phyloP scores from a whole-genome alignment of 2,888 invertebrate genomes.

The Dryobota labecula region DNA sequence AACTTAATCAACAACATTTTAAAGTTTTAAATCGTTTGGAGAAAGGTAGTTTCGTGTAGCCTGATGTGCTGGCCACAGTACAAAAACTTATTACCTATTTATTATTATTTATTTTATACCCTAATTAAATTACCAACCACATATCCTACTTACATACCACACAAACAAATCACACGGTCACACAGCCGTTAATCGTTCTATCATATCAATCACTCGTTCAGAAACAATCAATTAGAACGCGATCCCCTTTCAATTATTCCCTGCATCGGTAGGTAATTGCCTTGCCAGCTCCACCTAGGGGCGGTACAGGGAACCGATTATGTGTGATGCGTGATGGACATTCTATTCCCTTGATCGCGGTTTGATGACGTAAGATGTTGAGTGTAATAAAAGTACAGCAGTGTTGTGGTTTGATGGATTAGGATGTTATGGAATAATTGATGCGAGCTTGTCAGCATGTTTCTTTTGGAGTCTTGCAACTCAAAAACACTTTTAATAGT shows the following conservation, averaged over 20 bases:
- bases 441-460: conserved; percentile 22
- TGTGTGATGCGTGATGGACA: conserved; percentile 63
- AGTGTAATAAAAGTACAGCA: conserved; percentile 27
- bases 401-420: conserved; percentile 50
- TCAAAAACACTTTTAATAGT: neutral
- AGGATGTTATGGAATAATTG: conserved; percentile 44
- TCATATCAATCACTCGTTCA: conserved; percentile 86
- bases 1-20: too few relatives aligned
- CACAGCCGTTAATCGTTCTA: conserved; percentile 79
- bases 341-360: conserved; percentile 61
- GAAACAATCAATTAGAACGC: conserved; percentile 88
- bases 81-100: too few relatives aligned
- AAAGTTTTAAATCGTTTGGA: too few relatives aligned
- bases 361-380: conserved; percentile 56
- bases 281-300: conserved; percentile 74
- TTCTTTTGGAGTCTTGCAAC: neutral
- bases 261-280: conserved; percentile 84
- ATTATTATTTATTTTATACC: too few relatives aligned
- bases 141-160: conserved; percentile 17
- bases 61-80: too few relatives aligned
- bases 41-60: too few relatives aligned
- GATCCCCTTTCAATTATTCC: conserved; percentile 88
- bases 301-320: conserved; percentile 67
- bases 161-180: conserved; percentile 55
- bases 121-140: conserved; percentile 10